Base-by-base conservation (phyloP, 2,797 vertebrate genomes). In the Buceros bicornis region DNA sequence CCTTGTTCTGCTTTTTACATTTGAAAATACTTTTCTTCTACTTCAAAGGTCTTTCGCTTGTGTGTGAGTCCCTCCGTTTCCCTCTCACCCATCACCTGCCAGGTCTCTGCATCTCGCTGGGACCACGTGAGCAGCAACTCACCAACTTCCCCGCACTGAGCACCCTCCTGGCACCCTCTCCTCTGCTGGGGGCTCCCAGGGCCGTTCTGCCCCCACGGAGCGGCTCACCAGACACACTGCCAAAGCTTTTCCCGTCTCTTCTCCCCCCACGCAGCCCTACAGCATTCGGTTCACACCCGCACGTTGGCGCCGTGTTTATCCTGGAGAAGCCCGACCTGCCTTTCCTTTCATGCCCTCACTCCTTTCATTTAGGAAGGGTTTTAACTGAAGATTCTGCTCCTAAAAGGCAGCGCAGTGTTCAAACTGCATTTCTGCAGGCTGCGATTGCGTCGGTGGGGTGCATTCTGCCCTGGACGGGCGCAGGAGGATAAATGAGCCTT, bases 171-270 rank as follows among this genome's bases (percentile, higher is more conserved):
- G 15, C 1, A 4, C 67, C 25, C 24, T 17, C 28, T 54, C 10
- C 37, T 17, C 48, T 13, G 25, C 28, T 2, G 11, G 47, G 35
- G 21, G 53, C 47, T 62, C 35, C 40, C 10, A 4, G 26, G 11
- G 16, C 12, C 16, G 43, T 54, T 47, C 43, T 58, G 51, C 48
- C 18, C 0, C 0, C 4, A 8, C 2, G 1, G 76, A 28, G 26
- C 33, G 58, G 29, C 29, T 19, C 28, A 3, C 37, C 4, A 8
- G 33, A 69, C 56, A 15, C 29, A 2, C 48, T n/a, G 29, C 65
- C 25, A 37, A 78, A 60, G 31, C 64, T 66, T 26, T 40, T n/a
- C 26, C 54, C 53, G 5, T 43, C 51, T 69, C 28, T 74, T 56
- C 16, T 5, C 8, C 21, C 16, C 17, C 22, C 3, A 33, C 15